Conservation (phyloP, 2,797 vertebrate genomes). For the Melanitta fusca region DNA sequence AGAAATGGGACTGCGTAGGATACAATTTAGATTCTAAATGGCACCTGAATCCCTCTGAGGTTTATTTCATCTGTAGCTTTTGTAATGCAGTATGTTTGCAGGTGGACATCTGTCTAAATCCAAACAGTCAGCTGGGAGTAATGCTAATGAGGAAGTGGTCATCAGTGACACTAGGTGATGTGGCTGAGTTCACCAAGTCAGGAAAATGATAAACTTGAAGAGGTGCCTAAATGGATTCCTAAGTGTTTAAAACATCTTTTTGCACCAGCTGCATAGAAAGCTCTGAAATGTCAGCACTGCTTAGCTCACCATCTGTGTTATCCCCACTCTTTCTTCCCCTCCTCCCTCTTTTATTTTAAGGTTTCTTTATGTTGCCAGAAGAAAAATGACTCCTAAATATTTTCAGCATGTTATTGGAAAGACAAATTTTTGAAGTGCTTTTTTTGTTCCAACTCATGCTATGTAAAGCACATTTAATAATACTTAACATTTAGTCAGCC, state of each 20-base stretch:
- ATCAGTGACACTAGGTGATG: neutral
- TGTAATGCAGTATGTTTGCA: neutral
- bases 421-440: conserved; percentile 24
- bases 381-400: conserved; percentile 57
- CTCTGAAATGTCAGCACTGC: conserved; percentile 48
- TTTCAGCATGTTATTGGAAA: neutral
- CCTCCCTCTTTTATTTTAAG: conserved; percentile 64
- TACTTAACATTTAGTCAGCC: conserved; percentile 54
- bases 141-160: neutral
- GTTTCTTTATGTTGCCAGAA: conserved; percentile 50
- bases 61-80: neutral
- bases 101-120: neutral
- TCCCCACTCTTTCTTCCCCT: neutral
- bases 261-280: conserved; percentile 33
- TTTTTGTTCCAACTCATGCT: conserved; percentile 33
- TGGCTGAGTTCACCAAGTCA: neutral
- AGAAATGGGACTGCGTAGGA: neutral
- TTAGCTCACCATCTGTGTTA: conserved; percentile 59
- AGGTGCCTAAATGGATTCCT: neutral
- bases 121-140: neutral
- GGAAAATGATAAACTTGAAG: neutral
- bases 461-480: conserved; percentile 59
- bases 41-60: neutral
- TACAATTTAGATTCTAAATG: rapidly evolving
- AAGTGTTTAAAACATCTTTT: conserved; percentile 37